Conservation (phyloP, 2,797 vertebrate species). For the Momotus momota region DNA sequence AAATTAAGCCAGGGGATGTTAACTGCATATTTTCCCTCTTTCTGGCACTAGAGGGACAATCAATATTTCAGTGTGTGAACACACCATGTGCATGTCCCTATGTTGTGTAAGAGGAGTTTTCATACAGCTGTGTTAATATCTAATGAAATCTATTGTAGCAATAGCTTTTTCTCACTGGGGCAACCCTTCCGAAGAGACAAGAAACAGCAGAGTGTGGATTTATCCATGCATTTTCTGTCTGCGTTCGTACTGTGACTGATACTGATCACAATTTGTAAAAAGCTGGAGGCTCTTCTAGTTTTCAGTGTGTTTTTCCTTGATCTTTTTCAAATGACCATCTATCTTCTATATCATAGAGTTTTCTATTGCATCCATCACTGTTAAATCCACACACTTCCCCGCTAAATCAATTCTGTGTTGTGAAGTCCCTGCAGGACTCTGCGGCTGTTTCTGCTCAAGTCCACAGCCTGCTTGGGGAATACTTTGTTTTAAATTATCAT, state of each 20-base stretch:
- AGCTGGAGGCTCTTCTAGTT: conserved; percentile 11
- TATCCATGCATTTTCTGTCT: background rate
- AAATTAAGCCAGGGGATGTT: background rate
- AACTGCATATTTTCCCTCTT: background rate
- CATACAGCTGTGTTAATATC: background rate
- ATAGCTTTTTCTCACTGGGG: background rate
- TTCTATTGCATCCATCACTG: conserved; percentile 59
- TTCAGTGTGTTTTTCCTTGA: conserved; percentile 39
- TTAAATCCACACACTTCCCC: conserved; percentile 42
- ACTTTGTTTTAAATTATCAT: conserved; percentile 59
- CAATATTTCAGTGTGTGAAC: background rate
- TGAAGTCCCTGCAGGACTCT: conserved; percentile 45
- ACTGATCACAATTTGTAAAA: conserved; percentile 20
- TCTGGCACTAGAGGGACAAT: background rate
- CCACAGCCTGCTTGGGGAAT: conserved; percentile 40
- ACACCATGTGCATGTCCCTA: accelerated
- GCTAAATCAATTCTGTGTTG: conserved; percentile 50
- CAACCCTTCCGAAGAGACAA: background rate
- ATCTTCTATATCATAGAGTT: conserved; percentile 35
- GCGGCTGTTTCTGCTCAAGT: conserved; percentile 59
- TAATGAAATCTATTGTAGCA: background rate
- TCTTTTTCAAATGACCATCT: conserved; percentile 54
- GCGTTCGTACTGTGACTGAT: background rate
- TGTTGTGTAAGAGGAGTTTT: background rate
- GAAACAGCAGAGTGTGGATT: background rate